Base-by-base conservation (phyloP, 2,113 vertebrate genomes). In the Sturnus vulgaris region DNA sequence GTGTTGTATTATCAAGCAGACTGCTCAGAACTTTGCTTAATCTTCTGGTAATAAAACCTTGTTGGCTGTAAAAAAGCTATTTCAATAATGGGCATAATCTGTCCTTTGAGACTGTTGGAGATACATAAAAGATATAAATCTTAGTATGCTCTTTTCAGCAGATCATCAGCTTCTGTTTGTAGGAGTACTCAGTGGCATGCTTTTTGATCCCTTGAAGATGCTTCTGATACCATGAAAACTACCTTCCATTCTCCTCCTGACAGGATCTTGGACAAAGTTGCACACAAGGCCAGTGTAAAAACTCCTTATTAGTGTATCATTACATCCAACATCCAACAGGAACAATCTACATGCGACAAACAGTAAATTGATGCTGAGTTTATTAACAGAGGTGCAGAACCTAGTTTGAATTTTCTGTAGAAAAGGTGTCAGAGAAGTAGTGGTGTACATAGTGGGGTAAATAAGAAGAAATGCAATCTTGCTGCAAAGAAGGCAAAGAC, bases 1-100 rank as follows among this genome's bases (percentile, higher is more conserved):
- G 9, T 63, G 12, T 79, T 40, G 42, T 28, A n/a, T 80, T 47
- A 27, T 56, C 59, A 65, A 70, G 44, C 24, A 76, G 10, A 22
- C 14, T 40, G 33, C 44, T 76, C n/a, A 75, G 31, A 79, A 76
- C 18, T 40, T 30, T 8, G 6, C 23, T 57, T 76, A 37, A 57
- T 68, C 47, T 63, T 73, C 27, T 44, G 7, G 10, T 64, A 75
- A 68, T 50, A 76, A 79, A 76, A 57, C 17, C 5, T 46, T 82
- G 3, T 50, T 39, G 7, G 8, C 5, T 5, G 0, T 25, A 55
- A 39, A 12, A 81, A 49, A 60, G 1, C 9, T n/a, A 28, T 64
- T 49, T 79, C 25, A 44, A 22, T 49, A 68, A 31, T 40, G 6
- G 75, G 4, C 8, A 66, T 66, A 49, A 71, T 57, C 40, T 75